These are phyloP conservation scores for Nothobranchius furzeri DNA, from an alignment of 2,113 vertebrate species.

Conservation along the genomic window DNA sequence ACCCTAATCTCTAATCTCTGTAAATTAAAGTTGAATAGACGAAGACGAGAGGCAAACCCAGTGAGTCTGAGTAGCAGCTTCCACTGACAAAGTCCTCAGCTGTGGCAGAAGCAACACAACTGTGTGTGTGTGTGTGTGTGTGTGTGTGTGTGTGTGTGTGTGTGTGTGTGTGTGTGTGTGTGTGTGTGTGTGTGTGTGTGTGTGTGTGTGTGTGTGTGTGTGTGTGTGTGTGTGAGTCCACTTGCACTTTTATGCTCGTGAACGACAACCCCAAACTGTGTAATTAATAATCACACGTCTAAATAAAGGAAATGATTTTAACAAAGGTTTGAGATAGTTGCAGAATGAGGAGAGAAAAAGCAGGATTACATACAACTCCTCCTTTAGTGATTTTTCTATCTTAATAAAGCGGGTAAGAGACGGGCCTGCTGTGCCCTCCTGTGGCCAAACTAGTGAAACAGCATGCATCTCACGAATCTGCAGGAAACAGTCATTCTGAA, in stretches of 20 bases:
- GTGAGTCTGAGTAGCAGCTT: conserved; percentile 44
- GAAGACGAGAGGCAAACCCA: conserved; percentile 17
- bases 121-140: too few relatives aligned
- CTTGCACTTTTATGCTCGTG: conserved; percentile 10
- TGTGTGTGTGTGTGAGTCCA: conserved; percentile 11
- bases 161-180: too few relatives aligned
- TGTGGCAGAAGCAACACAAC: conserved; percentile 14
- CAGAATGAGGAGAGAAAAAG: conserved; percentile 38
- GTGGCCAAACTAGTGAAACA: conserved; percentile 70
- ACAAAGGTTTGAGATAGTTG: conserved; percentile 57
- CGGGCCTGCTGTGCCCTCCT: conserved; percentile 79
- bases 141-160: too few relatives aligned
- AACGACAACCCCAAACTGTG: conserved; percentile 65
- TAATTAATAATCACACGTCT: conserved; percentile 72
- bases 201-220: background rate
- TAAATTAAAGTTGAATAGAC: conserved; percentile 37
- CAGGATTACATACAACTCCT: conserved; percentile 47
- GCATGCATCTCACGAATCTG: conserved; percentile 36
- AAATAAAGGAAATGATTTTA: conserved; percentile 60
- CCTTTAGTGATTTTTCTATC: conserved; percentile 48
- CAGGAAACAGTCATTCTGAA: conserved; percentile 16
- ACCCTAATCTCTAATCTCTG: conserved; percentile 25
- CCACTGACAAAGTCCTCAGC: conserved; percentile 59
- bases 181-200: too few relatives aligned
- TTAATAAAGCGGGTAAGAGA: conserved; percentile 61